Percentiles rank a stretch among this genome's conserved stretches.
Conservation (phyloP, 64 coral and sea anemone genomes). For the Dendrophyllia cribrosa region DNA sequence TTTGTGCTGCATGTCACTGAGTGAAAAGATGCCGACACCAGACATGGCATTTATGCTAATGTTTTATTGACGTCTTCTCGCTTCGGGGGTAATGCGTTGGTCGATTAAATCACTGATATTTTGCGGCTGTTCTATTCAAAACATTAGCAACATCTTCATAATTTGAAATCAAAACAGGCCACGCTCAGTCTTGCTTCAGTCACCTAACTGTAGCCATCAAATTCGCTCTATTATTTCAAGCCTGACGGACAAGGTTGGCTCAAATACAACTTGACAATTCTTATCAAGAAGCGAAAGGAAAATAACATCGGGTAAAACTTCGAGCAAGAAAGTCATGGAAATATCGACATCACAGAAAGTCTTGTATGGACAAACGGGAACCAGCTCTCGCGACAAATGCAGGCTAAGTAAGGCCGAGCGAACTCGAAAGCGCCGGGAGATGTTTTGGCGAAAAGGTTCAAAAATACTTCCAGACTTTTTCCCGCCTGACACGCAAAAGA, state of each 20-base stretch:
- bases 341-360: constrained; percentile 7
- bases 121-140: background rate
- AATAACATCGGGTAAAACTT: background rate
- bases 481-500: constrained; percentile 1
- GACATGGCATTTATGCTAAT: constrained; percentile 23
- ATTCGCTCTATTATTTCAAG: background rate
- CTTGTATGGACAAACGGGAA: background rate
- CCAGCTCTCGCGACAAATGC: background rate
- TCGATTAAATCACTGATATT: constrained; percentile 19
- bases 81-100: constrained; percentile 12
- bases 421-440: background rate
- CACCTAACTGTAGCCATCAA: background rate
- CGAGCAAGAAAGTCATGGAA: background rate
- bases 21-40: constrained; percentile 17
- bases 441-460: constrained; percentile 31
- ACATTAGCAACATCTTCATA: background rate
- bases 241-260: background rate
- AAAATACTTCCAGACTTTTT: constrained; percentile 46
- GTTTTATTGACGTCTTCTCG: background rate
- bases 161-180: background rate
- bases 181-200: background rate
- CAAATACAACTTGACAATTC: background rate
- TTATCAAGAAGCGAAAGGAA: background rate
- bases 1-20: background rate
- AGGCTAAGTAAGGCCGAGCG: constrained; percentile 19